These are phyloP conservation scores for Lerista edwardsae DNA, from an alignment of 2,797 vertebrate species.

Conservation along the genomic window DNA sequence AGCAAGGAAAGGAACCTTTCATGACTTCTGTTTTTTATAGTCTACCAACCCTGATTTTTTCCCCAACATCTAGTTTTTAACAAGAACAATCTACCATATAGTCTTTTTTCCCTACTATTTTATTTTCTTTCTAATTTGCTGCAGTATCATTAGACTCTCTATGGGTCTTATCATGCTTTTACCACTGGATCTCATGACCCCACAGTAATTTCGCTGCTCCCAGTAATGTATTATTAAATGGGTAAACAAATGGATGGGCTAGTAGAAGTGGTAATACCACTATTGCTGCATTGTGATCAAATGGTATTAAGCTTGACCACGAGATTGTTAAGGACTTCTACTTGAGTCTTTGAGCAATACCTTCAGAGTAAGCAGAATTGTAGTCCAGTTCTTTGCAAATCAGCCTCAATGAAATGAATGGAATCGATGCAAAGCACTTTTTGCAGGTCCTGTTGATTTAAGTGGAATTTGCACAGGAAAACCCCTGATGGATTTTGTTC, in stretches of 20 bases:
- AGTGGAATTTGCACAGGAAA: not conserved
- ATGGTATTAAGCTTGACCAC: not conserved
- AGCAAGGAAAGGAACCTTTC: not conserved
- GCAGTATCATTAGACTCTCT: not conserved
- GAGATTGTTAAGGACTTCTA: not conserved
- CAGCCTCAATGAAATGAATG: not conserved
- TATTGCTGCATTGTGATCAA: not conserved
- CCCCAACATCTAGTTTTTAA: not conserved
- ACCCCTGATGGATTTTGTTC: not conserved
- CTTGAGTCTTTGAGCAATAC: not conserved
- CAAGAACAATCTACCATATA: too few relatives aligned
- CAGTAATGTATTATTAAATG: not conserved
- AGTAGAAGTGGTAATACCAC: too few relatives aligned
- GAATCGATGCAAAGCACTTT: not conserved
- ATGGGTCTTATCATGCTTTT: not conserved
- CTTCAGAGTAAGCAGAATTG: not conserved
- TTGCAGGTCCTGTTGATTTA: not conserved
- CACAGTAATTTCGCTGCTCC: not conserved
- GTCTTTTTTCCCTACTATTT: not conserved
- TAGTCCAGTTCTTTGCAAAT: not conserved
- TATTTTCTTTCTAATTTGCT: not conserved
- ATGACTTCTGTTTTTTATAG: not conserved
- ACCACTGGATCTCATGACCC: not conserved
- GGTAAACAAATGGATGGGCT: not conserved
- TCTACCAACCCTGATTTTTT: not conserved